Conservation (phyloP, 2,113 vertebrate species). For the Irena cyanogastra region DNA sequence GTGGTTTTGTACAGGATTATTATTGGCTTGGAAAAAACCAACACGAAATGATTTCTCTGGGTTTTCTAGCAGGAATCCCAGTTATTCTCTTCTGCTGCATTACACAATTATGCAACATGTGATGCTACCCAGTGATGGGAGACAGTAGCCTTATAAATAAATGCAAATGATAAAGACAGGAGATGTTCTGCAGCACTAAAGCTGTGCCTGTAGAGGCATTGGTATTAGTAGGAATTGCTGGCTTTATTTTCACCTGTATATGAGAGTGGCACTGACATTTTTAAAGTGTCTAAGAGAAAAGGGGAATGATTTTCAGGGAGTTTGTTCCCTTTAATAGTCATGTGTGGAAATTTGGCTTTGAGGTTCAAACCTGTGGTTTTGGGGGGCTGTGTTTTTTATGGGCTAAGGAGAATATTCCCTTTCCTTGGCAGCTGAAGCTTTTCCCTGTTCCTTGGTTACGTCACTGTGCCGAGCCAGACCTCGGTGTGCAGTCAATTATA, state of each 20-base stretch:
- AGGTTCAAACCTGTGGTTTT: conserved; percentile 13
- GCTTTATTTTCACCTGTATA: background rate
- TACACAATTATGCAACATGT: conserved; percentile 17
- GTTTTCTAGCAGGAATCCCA: conserved; percentile 43
- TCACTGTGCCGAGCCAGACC: background rate
- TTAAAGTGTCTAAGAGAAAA: background rate
- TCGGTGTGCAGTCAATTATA: conserved; percentile 31
- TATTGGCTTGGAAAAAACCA: conserved; percentile 47
- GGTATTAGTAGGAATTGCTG: background rate
- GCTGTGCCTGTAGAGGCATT: background rate
- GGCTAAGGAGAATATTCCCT: background rate
- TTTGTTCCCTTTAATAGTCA: background rate
- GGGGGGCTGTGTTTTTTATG: background rate
- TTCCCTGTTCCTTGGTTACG: background rate
- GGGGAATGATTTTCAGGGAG: background rate
- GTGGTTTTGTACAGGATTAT: background rate
- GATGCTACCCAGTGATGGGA: background rate
- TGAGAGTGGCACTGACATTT: background rate
- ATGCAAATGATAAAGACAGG: background rate
- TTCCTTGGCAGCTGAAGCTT: background rate
- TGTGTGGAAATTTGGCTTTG: background rate
- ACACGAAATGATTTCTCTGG: background rate
- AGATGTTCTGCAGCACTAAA: background rate
- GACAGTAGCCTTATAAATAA: background rate
- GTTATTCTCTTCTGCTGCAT: conserved; percentile 31